Evolutionary conservation across 2,888 invertebrate genomes (phyloP).

Genomic region (Electrophaes corylata): DNA sequence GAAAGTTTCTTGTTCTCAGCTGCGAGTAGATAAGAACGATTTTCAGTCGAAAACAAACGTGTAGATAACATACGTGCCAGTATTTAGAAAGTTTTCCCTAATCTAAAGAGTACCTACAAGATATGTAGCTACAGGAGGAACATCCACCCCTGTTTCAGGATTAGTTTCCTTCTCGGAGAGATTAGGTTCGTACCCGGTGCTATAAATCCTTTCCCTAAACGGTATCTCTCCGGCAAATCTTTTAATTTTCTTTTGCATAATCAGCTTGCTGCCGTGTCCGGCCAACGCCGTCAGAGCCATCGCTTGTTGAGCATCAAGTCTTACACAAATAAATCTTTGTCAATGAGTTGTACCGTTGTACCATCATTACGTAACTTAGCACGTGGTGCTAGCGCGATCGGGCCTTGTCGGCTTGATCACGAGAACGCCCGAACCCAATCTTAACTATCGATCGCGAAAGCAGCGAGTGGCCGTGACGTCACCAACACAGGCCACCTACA

Average conservation of each 20-base stretch:
- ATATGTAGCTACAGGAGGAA: too few relatives aligned
- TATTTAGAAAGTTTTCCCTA: background rate
- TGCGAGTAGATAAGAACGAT: background rate
- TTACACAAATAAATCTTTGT: constrained; percentile 73
- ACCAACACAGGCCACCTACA: constrained; percentile 41
- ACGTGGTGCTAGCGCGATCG: constrained; percentile 68
- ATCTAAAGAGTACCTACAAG: background rate
- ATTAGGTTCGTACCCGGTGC: constrained; percentile 12
- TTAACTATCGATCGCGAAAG: constrained; percentile 35
- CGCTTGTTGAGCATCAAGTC: constrained; percentile 55
- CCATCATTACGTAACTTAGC: constrained; percentile 73
- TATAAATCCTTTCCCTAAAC: constrained; percentile 23
- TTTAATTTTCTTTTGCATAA: constrained; percentile 33
- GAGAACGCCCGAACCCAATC: constrained; percentile 50
- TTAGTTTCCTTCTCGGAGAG: constrained; percentile 18
- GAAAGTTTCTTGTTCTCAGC: background rate
- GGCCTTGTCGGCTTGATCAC: constrained; percentile 48
- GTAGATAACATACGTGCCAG: background rate
- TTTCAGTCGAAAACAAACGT: background rate
- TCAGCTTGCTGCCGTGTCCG: constrained; percentile 25
- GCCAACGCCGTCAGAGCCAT: constrained; percentile 17
- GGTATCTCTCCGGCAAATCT: constrained; percentile 24
- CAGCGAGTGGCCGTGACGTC: constrained; percentile 76
- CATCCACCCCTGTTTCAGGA: constrained; percentile 15
- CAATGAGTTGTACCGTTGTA: constrained; percentile 71